phyloP scores from a whole-genome alignment of 2,888 invertebrate species.

The Hyposoter dolosus region DNA sequence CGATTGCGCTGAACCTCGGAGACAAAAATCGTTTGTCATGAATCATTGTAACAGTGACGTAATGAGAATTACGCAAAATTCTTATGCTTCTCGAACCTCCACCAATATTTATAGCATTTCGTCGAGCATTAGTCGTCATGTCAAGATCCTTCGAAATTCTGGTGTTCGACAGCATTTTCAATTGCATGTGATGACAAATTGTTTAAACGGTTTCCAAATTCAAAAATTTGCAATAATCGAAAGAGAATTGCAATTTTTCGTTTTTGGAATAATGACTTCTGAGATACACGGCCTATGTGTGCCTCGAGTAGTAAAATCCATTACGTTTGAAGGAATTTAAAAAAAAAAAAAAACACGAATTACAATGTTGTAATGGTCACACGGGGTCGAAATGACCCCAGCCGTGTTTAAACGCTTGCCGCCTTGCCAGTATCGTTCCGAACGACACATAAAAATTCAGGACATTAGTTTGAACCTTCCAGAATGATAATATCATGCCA shows the following conservation, averaged over 20 bases:
- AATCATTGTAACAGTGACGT: constrained; percentile 45
- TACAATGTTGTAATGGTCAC: too few relatives aligned
- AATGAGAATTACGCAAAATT: constrained; percentile 49
- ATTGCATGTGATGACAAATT: neutral
- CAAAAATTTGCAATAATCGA: neutral
- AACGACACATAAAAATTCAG: too few relatives aligned
- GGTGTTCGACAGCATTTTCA: neutral
- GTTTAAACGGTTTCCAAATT: neutral
- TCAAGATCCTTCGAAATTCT: neutral
- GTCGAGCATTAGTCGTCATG: neutral
- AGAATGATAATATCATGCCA: too few relatives aligned
- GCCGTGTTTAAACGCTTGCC: too few relatives aligned
- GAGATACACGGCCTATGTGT: neutral
- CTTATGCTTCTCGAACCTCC: constrained; percentile 37
- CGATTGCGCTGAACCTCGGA: constrained; percentile 27
- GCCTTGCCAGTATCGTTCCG: too few relatives aligned
- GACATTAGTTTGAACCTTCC: too few relatives aligned
- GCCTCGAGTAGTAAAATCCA: neutral
- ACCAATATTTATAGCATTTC: neutral
- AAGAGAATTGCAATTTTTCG: neutral
- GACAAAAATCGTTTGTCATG: constrained; percentile 37
- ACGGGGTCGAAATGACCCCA: too few relatives aligned
- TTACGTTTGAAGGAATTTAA: neutral
- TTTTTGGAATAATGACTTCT: neutral
- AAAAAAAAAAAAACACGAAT: neutral